phyloP scores from a whole-genome alignment of 2,888 invertebrate genomes.

The Spisula subtruncata region DNA sequence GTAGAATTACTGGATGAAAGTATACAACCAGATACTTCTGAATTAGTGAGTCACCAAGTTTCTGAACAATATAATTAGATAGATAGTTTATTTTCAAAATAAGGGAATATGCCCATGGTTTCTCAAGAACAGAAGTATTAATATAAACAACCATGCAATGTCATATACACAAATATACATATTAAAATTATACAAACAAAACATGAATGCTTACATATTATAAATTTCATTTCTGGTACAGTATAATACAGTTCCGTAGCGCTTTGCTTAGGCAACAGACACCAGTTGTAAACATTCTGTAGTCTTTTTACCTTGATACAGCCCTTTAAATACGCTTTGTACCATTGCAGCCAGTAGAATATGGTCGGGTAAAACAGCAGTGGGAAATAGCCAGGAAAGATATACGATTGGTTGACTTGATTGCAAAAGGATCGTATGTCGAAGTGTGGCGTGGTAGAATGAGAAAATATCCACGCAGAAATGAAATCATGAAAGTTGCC shows the following conservation, averaged over 20 bases:
- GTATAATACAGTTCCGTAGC: too few relatives aligned
- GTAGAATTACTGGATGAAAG: constrained; percentile 83
- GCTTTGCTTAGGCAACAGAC: too few relatives aligned
- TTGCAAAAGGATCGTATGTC: constrained; percentile 81
- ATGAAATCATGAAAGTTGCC: constrained; percentile 81
- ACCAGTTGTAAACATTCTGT: too few relatives aligned
- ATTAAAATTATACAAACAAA: too few relatives aligned
- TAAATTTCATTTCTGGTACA: too few relatives aligned
- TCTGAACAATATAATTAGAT: too few relatives aligned
- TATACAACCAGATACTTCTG: constrained; percentile 75
- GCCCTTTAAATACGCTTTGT: not conserved
- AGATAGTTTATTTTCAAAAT: too few relatives aligned
- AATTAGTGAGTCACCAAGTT: constrained; percentile 48
- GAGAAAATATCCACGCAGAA: constrained; percentile 79
- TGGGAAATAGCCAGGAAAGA: constrained; percentile 83
- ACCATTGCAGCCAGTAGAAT: constrained; percentile 76
- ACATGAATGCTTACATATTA: too few relatives aligned
- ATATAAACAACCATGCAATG: too few relatives aligned
- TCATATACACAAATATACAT: too few relatives aligned
- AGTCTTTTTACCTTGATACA: not conserved
- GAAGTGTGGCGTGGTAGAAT: constrained; percentile 85
- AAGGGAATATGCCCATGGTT: too few relatives aligned
- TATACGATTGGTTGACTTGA: constrained; percentile 80
- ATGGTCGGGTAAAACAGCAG: constrained; percentile 80
- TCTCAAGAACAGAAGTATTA: too few relatives aligned